Conservation (phyloP, 23 tunicate species). For the Styela clava region DNA sequence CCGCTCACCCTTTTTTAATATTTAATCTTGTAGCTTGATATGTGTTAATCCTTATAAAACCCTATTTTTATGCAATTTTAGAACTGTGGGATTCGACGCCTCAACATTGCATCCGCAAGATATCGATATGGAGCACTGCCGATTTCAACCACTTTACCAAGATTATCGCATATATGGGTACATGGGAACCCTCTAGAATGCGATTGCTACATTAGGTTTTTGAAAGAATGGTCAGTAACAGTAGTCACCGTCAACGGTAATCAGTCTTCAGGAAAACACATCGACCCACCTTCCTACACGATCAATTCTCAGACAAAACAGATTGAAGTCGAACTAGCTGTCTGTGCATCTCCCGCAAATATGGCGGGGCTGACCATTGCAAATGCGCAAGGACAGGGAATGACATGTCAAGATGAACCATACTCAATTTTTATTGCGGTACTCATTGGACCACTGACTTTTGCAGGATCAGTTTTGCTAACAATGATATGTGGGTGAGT, state of each 20-base stretch:
- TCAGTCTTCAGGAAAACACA: neutral
- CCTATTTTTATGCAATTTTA: too few relatives aligned
- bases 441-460: constrained; percentile 67
- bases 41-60: too few relatives aligned
- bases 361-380: constrained; percentile 15
- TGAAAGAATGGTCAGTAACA: constrained; percentile 12
- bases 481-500: constrained; percentile 73
- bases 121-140: constrained; percentile 26
- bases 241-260: neutral
- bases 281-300: constrained; percentile 12
- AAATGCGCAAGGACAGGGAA: constrained; percentile 5
- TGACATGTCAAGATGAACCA: constrained; percentile 55
- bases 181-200: constrained; percentile 54
- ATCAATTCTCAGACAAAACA: neutral
- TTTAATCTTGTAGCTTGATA: too few relatives aligned
- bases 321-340: neutral
- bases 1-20: too few relatives aligned
- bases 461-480: constrained; percentile 47
- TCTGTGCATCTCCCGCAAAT: neutral
- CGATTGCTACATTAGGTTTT: constrained; percentile 50
- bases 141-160: constrained; percentile 35
- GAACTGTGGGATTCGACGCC: constrained; percentile 48
- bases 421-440: constrained; percentile 45
- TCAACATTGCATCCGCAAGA: constrained; percentile 31
- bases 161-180: constrained; percentile 43